phyloP scores from a whole-genome alignment of 2,797 vertebrate genomes.

The Artibeus lituratus region DNA sequence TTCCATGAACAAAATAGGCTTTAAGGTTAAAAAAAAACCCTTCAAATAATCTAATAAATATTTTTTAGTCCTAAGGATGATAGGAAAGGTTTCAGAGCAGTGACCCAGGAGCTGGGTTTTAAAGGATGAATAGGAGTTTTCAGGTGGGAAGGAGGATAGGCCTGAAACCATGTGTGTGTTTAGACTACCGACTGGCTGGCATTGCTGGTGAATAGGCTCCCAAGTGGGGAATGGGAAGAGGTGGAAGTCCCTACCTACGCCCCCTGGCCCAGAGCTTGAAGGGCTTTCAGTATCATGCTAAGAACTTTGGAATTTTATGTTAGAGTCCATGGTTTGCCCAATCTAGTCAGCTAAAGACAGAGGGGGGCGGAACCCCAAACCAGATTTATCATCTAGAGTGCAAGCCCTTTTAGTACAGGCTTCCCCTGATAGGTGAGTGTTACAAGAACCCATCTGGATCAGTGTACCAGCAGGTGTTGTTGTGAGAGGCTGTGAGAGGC shows the following conservation, averaged over 20 bases:
- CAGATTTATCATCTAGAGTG: not conserved
- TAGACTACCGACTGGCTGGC: not conserved
- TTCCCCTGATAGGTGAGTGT: not conserved
- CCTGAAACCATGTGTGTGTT: not conserved
- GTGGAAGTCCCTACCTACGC: not conserved
- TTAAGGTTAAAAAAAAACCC: not conserved
- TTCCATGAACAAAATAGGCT: not conserved
- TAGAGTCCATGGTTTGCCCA: not conserved
- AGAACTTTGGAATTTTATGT: not conserved
- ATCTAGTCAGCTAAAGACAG: not conserved
- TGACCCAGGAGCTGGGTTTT: not conserved
- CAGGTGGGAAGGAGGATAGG: not conserved
- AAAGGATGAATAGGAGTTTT: not conserved
- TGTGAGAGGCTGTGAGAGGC: not conserved
- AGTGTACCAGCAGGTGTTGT: not conserved
- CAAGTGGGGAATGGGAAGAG: not conserved
- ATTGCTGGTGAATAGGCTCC: not conserved
- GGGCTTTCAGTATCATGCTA: not conserved
- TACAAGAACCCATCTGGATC: not conserved
- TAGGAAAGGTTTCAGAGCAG: not conserved
- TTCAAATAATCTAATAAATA: not conserved
- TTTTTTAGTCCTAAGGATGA: not conserved
- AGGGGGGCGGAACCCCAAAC: not conserved
- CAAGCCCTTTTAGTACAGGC: not conserved
- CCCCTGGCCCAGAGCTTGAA: not conserved